These are phyloP conservation scores for Polydrusus pterygomalis DNA, from an alignment of 2,888 invertebrate genomes.

Conservation along the genomic window DNA sequence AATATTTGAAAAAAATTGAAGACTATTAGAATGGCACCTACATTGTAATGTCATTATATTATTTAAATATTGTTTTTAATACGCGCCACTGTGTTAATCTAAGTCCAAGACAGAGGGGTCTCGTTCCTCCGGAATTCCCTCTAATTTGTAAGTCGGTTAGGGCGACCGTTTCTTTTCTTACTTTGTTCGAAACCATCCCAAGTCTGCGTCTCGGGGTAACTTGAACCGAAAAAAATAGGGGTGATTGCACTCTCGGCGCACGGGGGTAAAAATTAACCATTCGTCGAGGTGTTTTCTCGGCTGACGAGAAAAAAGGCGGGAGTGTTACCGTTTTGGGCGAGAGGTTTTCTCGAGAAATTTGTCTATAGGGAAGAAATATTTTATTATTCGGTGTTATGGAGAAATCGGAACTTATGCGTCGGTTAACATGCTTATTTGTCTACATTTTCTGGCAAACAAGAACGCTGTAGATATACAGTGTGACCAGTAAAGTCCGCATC, in stretches of 20 bases:
- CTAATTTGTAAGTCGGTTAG: slow-evolving; percentile 45
- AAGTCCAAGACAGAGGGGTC: slow-evolving; percentile 24
- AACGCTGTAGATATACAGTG: too few species aligned
- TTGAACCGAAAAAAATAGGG: slow-evolving; percentile 42
- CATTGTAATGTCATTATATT: too few species aligned
- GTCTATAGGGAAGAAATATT: not conserved
- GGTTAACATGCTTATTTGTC: too few species aligned
- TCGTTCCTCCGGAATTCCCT: slow-evolving; percentile 36
- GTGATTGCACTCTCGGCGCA: slow-evolving; percentile 45
- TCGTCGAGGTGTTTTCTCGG: slow-evolving; percentile 38
- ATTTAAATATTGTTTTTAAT: not conserved
- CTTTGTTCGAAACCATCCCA: slow-evolving; percentile 8
- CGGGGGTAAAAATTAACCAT: slow-evolving; percentile 46
- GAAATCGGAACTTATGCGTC: too few species aligned
- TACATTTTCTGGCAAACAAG: too few species aligned
- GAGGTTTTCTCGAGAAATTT: not conserved
- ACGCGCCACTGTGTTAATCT: slow-evolving; percentile 16
- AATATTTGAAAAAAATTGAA: too few species aligned
- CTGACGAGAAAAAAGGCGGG: slow-evolving; percentile 30
- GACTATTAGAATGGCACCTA: too few species aligned
- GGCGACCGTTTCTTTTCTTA: slow-evolving; percentile 33
- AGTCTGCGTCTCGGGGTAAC: slow-evolving; percentile 34
- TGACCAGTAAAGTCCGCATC: too few species aligned
- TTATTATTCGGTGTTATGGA: too few species aligned
- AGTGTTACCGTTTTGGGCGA: slow-evolving; percentile 20